A percentile compares a stretch with the other conserved stretches of the same genome.
phyloP scores from a whole-genome alignment of 1,140 invertebrate genomes.

The Periplaneta americana region DNA sequence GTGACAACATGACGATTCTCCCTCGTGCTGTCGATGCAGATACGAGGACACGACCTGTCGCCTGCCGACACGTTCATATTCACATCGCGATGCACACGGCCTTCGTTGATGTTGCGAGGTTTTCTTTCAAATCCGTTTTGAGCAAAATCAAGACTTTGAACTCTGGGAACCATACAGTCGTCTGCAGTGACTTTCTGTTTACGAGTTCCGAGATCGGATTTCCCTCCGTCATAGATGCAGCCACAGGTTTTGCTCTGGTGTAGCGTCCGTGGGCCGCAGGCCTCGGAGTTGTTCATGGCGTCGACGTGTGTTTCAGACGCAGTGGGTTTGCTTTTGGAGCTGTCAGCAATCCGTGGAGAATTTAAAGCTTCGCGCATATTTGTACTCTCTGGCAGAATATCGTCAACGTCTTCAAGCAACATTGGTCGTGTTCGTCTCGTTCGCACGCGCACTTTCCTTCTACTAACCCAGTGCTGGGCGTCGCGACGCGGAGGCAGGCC shows the following conservation, averaged over 20 bases:
- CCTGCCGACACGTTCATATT: background rate
- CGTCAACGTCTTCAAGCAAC: background rate
- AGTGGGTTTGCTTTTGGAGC: background rate
- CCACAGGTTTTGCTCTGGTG: background rate
- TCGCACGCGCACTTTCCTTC: background rate
- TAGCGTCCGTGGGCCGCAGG: background rate
- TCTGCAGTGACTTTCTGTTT: background rate
- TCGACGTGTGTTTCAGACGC: background rate
- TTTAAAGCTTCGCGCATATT: background rate
- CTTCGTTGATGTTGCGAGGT: background rate
- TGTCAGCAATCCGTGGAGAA: background rate
- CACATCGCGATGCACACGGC: background rate
- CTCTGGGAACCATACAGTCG: background rate
- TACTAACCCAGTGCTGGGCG: background rate
- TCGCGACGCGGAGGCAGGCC: background rate
- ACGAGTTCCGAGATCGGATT: background rate
- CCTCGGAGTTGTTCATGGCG: background rate
- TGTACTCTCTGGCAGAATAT: background rate
- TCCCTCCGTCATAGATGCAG: background rate
- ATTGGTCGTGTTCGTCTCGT: background rate
- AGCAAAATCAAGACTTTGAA: background rate
- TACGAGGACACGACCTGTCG: background rate
- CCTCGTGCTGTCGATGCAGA: background rate
- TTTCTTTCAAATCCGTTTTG: background rate
- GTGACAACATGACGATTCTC: background rate